Base-by-base conservation (phyloP, 2,797 vertebrate species). In the Corythornis leucogaster region DNA sequence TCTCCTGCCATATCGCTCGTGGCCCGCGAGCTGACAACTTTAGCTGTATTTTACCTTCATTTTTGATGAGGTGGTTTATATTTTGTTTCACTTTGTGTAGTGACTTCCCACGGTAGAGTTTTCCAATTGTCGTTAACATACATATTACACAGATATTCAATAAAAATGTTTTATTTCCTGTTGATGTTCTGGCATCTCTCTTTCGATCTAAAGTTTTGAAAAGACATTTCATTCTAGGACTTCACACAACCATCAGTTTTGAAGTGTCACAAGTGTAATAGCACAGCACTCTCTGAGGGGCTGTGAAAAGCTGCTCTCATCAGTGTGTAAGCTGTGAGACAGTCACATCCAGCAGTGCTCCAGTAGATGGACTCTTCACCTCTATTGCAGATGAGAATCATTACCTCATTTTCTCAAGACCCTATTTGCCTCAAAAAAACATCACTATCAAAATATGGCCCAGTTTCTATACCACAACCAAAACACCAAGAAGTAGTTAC, bases 91-190 rank as follows among this genome's bases (percentile, higher is more conserved):
- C 98, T 99, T 99, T 98, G 99, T 99, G 99, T 99, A 98, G 99
- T 99, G 99, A 99, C 98, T 95, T 98, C 98, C 98, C 99, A 98
- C 98, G 97, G 99, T 99, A 99, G 98, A 98, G 98, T 99, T 99
- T 99, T 99, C 98, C 98, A 99, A 98, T 98, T 98, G 99, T 99
- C 98, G 98, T 99, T 99, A 98, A 99, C 99, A 99, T 99, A 99
- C 99, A 98, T 99, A 98, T 97, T 98, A 99, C 98, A 98, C 97
- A 98, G 98, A 99, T 99, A 99, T 98, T 99, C 99, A 99, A 99
- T 99, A 99, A 99, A 99, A 99, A 99, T 98, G 98, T 99, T 99
- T 99, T 99, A 99, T 99, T 99, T 99, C 99, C 99, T 99, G 99
- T 99, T 99, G 98, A 99, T 98, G 98, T 97, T 93, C 96, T 89